Evolutionary conservation across 2,888 invertebrate genomes (phyloP), one percentile per base, ranked within the genome.

Genomic region (Cecidostiba fungosa): DNA sequence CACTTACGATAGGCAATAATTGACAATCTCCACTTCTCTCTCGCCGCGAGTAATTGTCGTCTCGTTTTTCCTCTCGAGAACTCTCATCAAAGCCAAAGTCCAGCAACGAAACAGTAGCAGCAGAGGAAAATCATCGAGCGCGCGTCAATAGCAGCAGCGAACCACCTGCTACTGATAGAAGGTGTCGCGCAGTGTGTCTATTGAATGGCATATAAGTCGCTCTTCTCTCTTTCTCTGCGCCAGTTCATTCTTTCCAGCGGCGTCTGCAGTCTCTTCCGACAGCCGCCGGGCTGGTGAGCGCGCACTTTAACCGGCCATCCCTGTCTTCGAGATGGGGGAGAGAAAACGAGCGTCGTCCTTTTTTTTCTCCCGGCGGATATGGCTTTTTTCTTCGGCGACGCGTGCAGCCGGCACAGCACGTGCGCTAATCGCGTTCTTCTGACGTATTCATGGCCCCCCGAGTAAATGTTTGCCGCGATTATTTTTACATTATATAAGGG

Each of bases 161-260:
- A 88, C 88, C 90, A 90, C 88, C 89, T 90, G 90, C 87, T 87
- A 77, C 87, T 87, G 90, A 89, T 89, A 83, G 88, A 89, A 85
- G 19, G 54, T 54, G 19, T 54, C 54, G 72, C 88, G 79, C 29
- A n/a, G 62, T 32, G 85, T 85, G 77, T 86, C 74, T 88, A 86
- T 88, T 82, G 84, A 73, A 66, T 81, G 59, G 82, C 54, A 79
- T 87, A 82, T 80, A 86, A 29, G 54, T 82, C 84, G 62, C 39
- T 3, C n/a, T n/a, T 10, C 47, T 50, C 32, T 39, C 16, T 26
- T 43, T 72, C 23, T 32, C 80, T 72, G 5, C 69, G 39, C 23
- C 66, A 43, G 36, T 14, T 26, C 50, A 26, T 32, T 54, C 32
- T 3, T 32, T 54, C 23, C 54, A 5, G 54, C 36, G 23, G 23